phyloP scores from a whole-genome alignment of 2,888 invertebrate genomes.

The Myathropa florea region DNA sequence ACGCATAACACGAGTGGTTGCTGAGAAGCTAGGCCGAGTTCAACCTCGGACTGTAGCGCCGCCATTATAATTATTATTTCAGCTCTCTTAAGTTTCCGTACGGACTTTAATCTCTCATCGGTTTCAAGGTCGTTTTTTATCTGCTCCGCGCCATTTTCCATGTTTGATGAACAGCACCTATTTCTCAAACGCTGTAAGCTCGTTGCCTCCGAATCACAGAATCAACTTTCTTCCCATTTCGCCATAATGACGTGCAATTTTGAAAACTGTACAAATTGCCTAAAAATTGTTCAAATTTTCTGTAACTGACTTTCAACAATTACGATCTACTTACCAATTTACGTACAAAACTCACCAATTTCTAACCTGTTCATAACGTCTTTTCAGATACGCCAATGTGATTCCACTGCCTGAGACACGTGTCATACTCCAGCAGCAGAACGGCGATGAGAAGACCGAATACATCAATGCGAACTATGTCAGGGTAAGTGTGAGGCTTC shows the following conservation, averaged over 20 bases:
- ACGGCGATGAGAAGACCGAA: constrained; percentile 89
- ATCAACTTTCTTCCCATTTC: not conserved
- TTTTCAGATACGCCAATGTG: constrained; percentile 91
- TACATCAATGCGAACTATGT: constrained; percentile 97
- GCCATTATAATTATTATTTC: too few species aligned
- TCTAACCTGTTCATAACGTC: not conserved
- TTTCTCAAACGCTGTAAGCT: too few species aligned
- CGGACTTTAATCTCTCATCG: too few species aligned
- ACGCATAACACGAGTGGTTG: too few species aligned
- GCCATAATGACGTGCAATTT: not conserved
- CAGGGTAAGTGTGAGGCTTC: constrained; percentile 84
- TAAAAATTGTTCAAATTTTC: not conserved
- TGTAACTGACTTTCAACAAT: not conserved
- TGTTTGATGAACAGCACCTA: too few species aligned
- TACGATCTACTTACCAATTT: not conserved
- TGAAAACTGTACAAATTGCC: not conserved
- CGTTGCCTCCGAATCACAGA: not conserved
- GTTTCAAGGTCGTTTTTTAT: too few species aligned
- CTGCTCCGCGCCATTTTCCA: too few species aligned
- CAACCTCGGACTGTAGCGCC: too few species aligned
- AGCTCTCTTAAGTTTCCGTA: too few species aligned
- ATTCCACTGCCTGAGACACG: constrained; percentile 95
- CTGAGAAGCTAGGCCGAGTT: too few species aligned
- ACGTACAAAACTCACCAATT: not conserved
- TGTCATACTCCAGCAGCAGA: constrained; percentile 87